Evolutionary conservation across 37 sponge, comb jelly and placozoan genomes (phyloP).

Genomic region (Oopsacas minuta): DNA sequence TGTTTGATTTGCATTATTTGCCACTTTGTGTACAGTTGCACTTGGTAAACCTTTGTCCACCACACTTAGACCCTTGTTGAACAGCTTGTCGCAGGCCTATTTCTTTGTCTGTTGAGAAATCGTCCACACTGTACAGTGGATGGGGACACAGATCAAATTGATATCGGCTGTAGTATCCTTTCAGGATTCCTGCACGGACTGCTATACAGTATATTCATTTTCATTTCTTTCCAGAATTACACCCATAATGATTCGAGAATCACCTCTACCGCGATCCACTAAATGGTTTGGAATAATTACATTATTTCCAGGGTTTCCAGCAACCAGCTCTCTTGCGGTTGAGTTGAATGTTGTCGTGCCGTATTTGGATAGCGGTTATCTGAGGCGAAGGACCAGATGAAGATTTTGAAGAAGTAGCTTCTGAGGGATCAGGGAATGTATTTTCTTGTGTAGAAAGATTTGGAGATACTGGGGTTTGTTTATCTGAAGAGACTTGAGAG

Average conservation of each 20-base stretch:
- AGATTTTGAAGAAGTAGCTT: not conserved
- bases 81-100: not conserved
- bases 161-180: not conserved
- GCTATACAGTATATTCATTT: constrained; percentile 5
- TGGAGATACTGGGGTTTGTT: not conserved
- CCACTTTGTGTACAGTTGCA: not conserved
- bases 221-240: not conserved
- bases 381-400: not conserved
- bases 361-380: not conserved
- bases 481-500: not conserved
- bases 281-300: not conserved
- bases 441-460: not conserved
- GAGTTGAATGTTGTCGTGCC: not conserved
- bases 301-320: not conserved
- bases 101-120: not conserved
- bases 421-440: not conserved
- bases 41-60: not conserved
- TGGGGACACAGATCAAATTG: not conserved
- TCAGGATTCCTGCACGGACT: not conserved
- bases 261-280: not conserved
- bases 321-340: not conserved
- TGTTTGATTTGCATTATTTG: not conserved
- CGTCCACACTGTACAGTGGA: not conserved
- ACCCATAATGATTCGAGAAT: not conserved
- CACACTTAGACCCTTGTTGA: not conserved